These are phyloP conservation scores for Geophilus truncorum DNA, from an alignment of 2,888 invertebrate species.

Conservation along the genomic window DNA sequence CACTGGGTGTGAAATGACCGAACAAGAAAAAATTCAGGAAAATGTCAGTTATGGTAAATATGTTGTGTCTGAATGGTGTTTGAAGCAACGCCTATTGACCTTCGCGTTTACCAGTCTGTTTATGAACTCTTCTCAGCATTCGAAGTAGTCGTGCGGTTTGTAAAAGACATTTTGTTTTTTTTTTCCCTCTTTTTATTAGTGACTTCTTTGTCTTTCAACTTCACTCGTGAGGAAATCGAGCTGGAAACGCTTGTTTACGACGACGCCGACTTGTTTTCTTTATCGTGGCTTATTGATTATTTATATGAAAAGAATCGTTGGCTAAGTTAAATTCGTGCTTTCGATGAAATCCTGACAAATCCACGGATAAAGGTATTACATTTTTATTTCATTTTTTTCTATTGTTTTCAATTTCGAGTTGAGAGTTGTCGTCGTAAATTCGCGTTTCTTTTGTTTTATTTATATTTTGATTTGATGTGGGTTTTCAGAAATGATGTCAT, in stretches of 20 bases:
- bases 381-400: neutral
- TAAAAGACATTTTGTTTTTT: neutral
- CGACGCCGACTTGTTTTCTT: neutral
- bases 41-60: slow-evolving; percentile 12
- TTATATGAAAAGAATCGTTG: neutral
- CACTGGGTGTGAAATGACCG: too few relatives aligned
- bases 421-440: too few relatives aligned
- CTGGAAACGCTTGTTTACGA: neutral
- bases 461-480: too few relatives aligned
- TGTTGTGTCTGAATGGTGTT: neutral
- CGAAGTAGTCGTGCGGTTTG: neutral
- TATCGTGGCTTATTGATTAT: neutral
- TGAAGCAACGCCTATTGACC: neutral
- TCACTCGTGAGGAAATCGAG: neutral
- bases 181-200: neutral
- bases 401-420: neutral
- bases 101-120: neutral
- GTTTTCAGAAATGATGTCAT: too few relatives aligned
- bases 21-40: neutral
- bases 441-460: too few relatives aligned
- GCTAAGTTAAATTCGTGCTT: neutral
- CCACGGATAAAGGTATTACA: neutral
- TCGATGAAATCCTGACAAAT: too few relatives aligned
- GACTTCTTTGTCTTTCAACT: neutral
- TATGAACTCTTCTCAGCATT: neutral